These are phyloP conservation scores for Eurytoma adleriae DNA, from an alignment of 2,888 invertebrate genomes.

Conservation along the genomic window DNA sequence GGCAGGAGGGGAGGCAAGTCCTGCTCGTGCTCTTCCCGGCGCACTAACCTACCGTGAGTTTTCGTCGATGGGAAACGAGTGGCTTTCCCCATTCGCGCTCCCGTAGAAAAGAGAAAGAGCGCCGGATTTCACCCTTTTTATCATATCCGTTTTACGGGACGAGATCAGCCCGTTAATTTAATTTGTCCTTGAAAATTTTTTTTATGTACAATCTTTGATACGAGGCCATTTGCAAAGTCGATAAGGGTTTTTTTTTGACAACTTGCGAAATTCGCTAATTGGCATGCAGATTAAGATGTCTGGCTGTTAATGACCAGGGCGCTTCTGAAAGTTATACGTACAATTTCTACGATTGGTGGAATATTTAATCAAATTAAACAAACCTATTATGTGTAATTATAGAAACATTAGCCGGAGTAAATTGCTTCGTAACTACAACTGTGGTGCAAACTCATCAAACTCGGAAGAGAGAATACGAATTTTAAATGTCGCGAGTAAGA, in stretches of 20 bases:
- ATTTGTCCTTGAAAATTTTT: no score
- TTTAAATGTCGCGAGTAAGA: not conserved
- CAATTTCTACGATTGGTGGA: not conserved
- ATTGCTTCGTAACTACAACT: slow-evolving; percentile 8
- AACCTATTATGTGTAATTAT: slow-evolving; percentile 18
- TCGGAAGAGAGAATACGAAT: slow-evolving; percentile 2
- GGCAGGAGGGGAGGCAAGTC: no score
- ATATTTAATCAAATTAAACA: not conserved
- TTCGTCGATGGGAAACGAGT: not conserved
- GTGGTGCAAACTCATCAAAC: slow-evolving; percentile 27
- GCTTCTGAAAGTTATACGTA: not conserved
- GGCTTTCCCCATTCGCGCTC: slow-evolving; percentile 8
- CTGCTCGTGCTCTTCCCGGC: no score
- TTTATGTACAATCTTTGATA: not conserved
- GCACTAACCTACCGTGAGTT: no score
- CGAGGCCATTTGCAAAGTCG: no score
- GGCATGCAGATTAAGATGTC: no score
- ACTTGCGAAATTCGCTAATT: no score
- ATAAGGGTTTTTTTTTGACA: no score
- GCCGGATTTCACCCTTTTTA: not conserved
- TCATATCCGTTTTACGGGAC: not conserved
- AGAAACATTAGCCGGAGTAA: slow-evolving; percentile 21
- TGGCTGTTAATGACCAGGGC: not conserved
- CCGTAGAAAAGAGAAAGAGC: not conserved
- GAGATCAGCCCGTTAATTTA: no score